A percentile compares a stretch with the other conserved stretches of the same genome.
Evolutionary conservation across 2,113 vertebrate genomes (phyloP).

Genomic region (Piprites chloris): DNA sequence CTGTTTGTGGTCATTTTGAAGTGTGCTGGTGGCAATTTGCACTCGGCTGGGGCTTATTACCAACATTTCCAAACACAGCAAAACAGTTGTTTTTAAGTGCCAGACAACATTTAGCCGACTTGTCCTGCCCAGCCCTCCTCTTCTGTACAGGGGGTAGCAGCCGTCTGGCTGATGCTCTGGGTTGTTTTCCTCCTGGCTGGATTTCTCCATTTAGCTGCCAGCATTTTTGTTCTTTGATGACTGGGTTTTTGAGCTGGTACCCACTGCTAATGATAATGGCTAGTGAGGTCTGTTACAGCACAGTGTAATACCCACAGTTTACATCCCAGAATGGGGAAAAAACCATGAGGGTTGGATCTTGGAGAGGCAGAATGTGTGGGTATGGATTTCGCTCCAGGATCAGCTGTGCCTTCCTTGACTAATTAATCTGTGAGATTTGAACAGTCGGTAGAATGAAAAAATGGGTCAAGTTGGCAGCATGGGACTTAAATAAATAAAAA

Average conservation of each 20-base stretch:
- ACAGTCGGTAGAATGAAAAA: slow-evolving; percentile 44
- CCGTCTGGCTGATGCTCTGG: slow-evolving; percentile 44
- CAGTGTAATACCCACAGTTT: neutral
- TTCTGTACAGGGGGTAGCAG: neutral
- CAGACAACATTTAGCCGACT: slow-evolving; percentile 18
- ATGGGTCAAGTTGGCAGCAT: slow-evolving; percentile 51
- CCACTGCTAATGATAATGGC: slow-evolving; percentile 45
- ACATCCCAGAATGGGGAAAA: neutral
- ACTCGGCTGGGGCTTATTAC: neutral
- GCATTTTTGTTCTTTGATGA: slow-evolving; percentile 60
- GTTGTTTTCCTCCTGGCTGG: slow-evolving; percentile 64
- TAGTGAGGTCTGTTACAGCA: slow-evolving; percentile 41
- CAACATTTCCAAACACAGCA: neutral
- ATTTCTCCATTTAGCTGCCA: slow-evolving; percentile 52
- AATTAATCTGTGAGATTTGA: slow-evolving; percentile 55
- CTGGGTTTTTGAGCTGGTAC: slow-evolving; percentile 62
- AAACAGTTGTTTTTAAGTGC: slow-evolving; percentile 18
- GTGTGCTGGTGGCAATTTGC: neutral
- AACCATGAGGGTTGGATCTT: neutral
- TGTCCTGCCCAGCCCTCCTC: neutral
- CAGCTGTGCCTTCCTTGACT: slow-evolving; percentile 54
- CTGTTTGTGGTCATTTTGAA: neutral
- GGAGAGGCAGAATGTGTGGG: slow-evolving; percentile 13
- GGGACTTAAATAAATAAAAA: slow-evolving; percentile 52
- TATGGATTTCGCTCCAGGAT: slow-evolving; percentile 42